Conservation (phyloP, 2,113 vertebrate species). For the Zosterops hypoxanthus region DNA sequence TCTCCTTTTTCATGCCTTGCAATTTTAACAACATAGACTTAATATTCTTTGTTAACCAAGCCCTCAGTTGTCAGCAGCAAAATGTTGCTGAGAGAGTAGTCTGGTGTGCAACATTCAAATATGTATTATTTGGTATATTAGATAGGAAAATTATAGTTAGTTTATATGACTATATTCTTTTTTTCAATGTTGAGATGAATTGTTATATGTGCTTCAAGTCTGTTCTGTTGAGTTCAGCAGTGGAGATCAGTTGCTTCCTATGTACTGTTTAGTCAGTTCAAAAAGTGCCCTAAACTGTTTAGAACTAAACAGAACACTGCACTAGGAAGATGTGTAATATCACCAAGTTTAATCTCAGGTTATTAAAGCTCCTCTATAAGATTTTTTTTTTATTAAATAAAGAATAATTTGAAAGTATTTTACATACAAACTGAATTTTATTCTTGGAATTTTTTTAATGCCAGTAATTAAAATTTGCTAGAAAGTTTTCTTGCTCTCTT, state of each 20-base stretch:
- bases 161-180: not conserved
- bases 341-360: not conserved
- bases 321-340: not conserved
- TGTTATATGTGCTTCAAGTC: not conserved
- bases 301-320: not conserved
- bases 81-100: not conserved
- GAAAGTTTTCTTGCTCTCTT: not conserved
- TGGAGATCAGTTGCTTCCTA: not conserved
- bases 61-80: not conserved
- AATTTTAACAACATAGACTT: not conserved
- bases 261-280: not conserved
- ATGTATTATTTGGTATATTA: not conserved
- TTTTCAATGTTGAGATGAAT: not conserved
- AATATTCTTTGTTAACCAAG: not conserved
- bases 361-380: not conserved
- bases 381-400: not conserved
- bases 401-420: not conserved
- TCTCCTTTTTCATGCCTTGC: not conserved
- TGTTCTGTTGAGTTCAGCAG: not conserved
- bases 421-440: not conserved
- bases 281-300: not conserved
- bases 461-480: not conserved
- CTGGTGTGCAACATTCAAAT: not conserved
- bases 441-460: rapidly evolving
- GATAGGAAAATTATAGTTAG: not conserved